Evolutionary conservation across 1,140 invertebrate species (phyloP), one percentile per base, ranked within the genome.

Genomic region (Babylonia areolata): DNA sequence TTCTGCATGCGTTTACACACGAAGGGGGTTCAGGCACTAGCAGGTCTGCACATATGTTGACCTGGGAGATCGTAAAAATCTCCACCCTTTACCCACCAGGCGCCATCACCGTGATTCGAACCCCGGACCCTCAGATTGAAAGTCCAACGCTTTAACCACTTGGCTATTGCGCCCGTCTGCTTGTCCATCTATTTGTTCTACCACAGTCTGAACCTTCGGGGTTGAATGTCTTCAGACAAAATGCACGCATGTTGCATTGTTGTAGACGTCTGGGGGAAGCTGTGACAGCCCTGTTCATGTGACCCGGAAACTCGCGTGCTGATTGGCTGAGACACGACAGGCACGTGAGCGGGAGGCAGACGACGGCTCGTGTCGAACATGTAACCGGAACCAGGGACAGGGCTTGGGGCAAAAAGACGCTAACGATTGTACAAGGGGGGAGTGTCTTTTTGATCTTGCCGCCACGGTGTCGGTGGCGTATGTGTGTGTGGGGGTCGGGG

Each of bases 281-380:
- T 5, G 28, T 12, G 58, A 28, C 23, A 5, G 5, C 58, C 58
- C 58, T 64, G 12, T 23, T 23, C 58, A 64, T n/a, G 58, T 64
- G 58, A 64, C 58, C 58, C 58, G 58, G 58, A 64, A 64, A 64
- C 9, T 64, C 58, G 58, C 58, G 58, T 64, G 58, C 58, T 64
- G 58, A 64, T 64, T 64, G 58, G 58, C 58, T 64, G 58, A 5
- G 58, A 64, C 58, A 64, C 58, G 58, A 64, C 58, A 64, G 58
- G 58, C 58, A 64, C 58, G 58, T 64, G 58, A 64, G 58, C 58
- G 46, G 58, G 28, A n/a, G 58, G 20, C 17, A n/a, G 28, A 23
- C 20, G 28, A 23, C 17, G 58, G 58, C 58, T 64, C 58, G 58
- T 64, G 58, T 64, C 58, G 58, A 64, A 64, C 58, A 64, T 64